A percentile compares a stretch with the other conserved stretches of the same genome.
Conservation (phyloP, 37 sponge, comb jelly and placozoan species). For the Axinella damicornis region DNA sequence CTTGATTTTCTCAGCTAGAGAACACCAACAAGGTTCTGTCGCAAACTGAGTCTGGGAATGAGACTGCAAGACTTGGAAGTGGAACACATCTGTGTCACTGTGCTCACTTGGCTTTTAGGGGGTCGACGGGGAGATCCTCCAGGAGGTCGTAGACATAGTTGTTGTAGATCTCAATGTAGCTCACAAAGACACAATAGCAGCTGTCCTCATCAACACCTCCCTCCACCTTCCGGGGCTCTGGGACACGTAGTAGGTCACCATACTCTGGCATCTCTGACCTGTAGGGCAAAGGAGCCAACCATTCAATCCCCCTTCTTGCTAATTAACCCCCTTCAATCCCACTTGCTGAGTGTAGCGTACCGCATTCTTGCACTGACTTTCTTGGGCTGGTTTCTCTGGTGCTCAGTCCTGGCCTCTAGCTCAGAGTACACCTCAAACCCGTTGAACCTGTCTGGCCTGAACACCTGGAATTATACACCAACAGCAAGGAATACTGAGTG, state of each 20-base stretch:
- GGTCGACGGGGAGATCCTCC: slow-evolving; percentile 72
- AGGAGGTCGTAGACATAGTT: slow-evolving; percentile 96
- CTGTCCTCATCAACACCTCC: slow-evolving; percentile 88
- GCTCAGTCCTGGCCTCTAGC: slow-evolving; percentile 64
- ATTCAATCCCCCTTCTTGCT: no score
- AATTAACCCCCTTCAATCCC: no score
- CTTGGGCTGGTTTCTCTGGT: slow-evolving; percentile 55
- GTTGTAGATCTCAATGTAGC: slow-evolving; percentile 97
- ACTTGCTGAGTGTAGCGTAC: no score
- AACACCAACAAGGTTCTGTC: no score
- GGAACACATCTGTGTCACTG: no score
- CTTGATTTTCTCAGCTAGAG: no score
- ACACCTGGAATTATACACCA: slow-evolving; percentile 77
- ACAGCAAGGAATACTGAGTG: no score
- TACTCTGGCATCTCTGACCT: slow-evolving; percentile 75
- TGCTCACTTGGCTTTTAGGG: slow-evolving; percentile 52
- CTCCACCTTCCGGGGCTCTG: slow-evolving; percentile 53
- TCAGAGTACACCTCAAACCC: slow-evolving; percentile 82
- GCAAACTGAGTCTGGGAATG: no score
- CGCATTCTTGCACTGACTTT: slow-evolving; percentile 74
- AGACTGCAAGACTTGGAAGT: no score
- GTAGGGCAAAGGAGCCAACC: background rate
- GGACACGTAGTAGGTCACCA: slow-evolving; percentile 68
- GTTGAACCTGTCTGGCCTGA: slow-evolving; percentile 78
- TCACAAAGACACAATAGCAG: slow-evolving; percentile 92